Base-by-base conservation (phyloP, 2,888 invertebrate genomes). In the Steinernema scapterisci region DNA sequence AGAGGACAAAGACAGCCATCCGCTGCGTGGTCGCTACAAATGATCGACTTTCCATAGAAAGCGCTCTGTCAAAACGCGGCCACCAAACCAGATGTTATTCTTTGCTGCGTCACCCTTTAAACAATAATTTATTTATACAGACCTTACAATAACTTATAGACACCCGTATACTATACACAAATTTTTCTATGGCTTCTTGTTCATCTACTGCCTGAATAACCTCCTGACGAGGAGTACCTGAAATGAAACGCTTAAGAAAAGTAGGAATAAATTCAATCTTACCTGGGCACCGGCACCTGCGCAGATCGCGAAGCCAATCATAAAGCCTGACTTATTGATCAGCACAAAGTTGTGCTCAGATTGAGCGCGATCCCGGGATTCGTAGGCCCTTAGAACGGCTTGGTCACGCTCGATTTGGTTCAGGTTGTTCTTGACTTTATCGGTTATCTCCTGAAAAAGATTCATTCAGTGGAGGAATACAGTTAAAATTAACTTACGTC, bases 331-430 rank as follows among this genome's bases (percentile, higher is more conserved):
- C 63, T 91, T 89, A 85, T 94, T 94, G 0, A 95, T 93, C 79
- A 92, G 91, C 78, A 92, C 92, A 86, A 91, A 93, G 88, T 93
- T 93, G 70, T 92, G 91, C 87, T 95, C 94, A 0, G 93, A 93
- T 1, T 92, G 87, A 87, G 93, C 93, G 79, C 94, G 90, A 88
- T 94, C 94, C 44, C 93, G 88, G 0, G 93, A 92, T 88, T 94
- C 94, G 81, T 90, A 90, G 0, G 92, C 92, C 73, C 92, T 91
- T 76, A 93, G 90, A 76, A 77, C 75, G 5, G 80, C 46, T 73
- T 82, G 82, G 6, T 76, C 48, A 6, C 75, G 73, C 16, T 92
- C 88, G 0, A 92, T 91, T 72, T 91, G 90, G 0, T 90, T 90
- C 74, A 93, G 88, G 81, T 91, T 89, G 72, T 90, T 90, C 0